A percentile compares a stretch with the other conserved stretches of the same genome.
phyloP scores from a whole-genome alignment of 1,140 invertebrate genomes.

The Sinella curviseta region DNA sequence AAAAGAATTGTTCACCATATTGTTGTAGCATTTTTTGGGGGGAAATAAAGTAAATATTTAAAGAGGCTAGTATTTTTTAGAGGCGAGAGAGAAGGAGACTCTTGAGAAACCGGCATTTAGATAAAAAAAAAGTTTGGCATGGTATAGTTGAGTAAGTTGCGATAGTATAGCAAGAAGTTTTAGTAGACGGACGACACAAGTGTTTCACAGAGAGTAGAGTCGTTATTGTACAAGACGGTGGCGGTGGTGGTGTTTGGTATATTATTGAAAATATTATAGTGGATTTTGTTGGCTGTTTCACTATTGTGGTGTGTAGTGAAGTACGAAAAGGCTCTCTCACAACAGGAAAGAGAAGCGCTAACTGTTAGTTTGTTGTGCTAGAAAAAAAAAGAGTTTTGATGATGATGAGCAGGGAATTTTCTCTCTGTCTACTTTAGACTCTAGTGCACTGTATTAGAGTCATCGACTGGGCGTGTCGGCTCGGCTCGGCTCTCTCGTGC shows the following conservation, averaged over 20 bases:
- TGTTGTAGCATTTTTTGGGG: no score
- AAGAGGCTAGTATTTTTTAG: no score
- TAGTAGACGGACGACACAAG: no score
- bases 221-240: neutral
- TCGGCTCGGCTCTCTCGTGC: constrained; percentile 14
- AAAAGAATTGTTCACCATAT: no score
- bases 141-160: neutral
- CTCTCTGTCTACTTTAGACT: neutral
- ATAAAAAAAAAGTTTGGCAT: neutral
- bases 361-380: neutral
- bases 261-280: neutral
- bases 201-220: neutral
- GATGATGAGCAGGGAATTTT: constrained; percentile 22
- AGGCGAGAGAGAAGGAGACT: no score
- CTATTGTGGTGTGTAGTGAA: neutral
- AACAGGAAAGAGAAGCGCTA: neutral
- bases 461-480: constrained; percentile 24
- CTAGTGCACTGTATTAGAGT: constrained; percentile 20
- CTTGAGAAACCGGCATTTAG: no score
- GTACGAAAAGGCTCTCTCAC: no score
- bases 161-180: neutral
- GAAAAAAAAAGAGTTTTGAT: neutral
- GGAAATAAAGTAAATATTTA: no score
- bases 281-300: neutral
- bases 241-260: neutral